Evolutionary conservation across 2,888 invertebrate genomes (phyloP).

Genomic region (Bellardia bayeri): DNA sequence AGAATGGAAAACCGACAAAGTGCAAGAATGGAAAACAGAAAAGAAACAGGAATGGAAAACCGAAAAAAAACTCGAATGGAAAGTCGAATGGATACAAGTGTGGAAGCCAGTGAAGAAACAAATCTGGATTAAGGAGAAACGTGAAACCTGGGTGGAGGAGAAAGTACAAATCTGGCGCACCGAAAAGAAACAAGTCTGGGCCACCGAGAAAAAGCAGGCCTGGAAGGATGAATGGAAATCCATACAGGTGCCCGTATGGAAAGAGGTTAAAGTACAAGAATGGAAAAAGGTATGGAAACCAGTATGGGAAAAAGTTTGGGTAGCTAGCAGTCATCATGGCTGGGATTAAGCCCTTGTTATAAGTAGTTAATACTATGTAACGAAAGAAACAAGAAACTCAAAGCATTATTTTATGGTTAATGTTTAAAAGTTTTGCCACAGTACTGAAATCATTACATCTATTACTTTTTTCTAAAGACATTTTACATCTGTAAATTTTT

Average conservation of each 20-base stretch:
- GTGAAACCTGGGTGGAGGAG: slow-evolving; percentile 89
- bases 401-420: slow-evolving; percentile 14
- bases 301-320: slow-evolving; percentile 94
- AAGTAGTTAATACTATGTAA: slow-evolving; percentile 36
- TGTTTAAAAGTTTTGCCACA: slow-evolving; percentile 32
- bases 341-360: slow-evolving; percentile 79
- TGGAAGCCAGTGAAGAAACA: slow-evolving; percentile 93
- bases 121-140: slow-evolving; percentile 92
- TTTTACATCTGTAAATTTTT: background rate
- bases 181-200: slow-evolving; percentile 86
- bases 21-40: slow-evolving; percentile 90
- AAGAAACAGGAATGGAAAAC: slow-evolving; percentile 90
- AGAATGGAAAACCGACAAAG: slow-evolving; percentile 91
- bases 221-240: slow-evolving; percentile 89
- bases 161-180: slow-evolving; percentile 88
- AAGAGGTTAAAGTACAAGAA: slow-evolving; percentile 87
- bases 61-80: slow-evolving; percentile 89
- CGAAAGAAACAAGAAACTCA: background rate
- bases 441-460: slow-evolving; percentile 61
- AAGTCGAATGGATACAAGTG: slow-evolving; percentile 86
- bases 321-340: slow-evolving; percentile 84
- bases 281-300: slow-evolving; percentile 95
- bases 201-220: slow-evolving; percentile 89
- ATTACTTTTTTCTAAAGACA: background rate
- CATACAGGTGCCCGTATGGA: slow-evolving; percentile 90